Base-by-base conservation (phyloP, 2,797 vertebrate genomes). In the Halcyon smyrnensis region DNA sequence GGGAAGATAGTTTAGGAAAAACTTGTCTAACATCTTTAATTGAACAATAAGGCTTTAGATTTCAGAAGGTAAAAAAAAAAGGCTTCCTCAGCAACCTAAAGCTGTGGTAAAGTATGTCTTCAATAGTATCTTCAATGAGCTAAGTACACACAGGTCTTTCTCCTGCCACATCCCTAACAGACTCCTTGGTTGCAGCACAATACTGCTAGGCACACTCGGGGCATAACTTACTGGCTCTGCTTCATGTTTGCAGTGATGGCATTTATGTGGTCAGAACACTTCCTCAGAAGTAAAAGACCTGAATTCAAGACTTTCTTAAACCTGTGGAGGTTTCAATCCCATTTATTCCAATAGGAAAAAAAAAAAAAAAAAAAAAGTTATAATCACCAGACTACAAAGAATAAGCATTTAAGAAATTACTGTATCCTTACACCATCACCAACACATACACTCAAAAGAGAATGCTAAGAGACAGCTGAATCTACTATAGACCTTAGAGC, bases 391-490 rank as follows among this genome's bases (percentile, higher is more conserved):
- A 50, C 1, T 56, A 45, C 7, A 64, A 64, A 45, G 11, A 60
- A 18, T 13, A 59, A n/a, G 3, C 0, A 1, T n/a, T 8, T 37
- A 27, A 54, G 19, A 46, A 6, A 3, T 20, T 32, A 19, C 19
- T 0, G 0, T 54, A 20, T 4, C 12, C n/a, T 60, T 32, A 53
- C 2, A 53, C 2, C 7, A 32, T 15, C 36, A 50, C 9, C 6
- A 51, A 2, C 1, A 48, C 28, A 6, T 36, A 28, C 2, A 4
- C 21, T 73, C 5, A 18, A 16, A 81, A 79, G 16, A 73, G n/a
- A 51, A 70, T 28, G 37, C 63, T 57, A 71, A 76, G 65, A 34
- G 37, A 41, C 1, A 0, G 8, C 28, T 70, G 56, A 25, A 46
- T 45, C 6, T 90, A n/a, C 23, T 45, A 37, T 5, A 62, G 20